These are phyloP conservation scores for Melieria picta DNA, from an alignment of 2,888 invertebrate species.

Conservation along the genomic window DNA sequence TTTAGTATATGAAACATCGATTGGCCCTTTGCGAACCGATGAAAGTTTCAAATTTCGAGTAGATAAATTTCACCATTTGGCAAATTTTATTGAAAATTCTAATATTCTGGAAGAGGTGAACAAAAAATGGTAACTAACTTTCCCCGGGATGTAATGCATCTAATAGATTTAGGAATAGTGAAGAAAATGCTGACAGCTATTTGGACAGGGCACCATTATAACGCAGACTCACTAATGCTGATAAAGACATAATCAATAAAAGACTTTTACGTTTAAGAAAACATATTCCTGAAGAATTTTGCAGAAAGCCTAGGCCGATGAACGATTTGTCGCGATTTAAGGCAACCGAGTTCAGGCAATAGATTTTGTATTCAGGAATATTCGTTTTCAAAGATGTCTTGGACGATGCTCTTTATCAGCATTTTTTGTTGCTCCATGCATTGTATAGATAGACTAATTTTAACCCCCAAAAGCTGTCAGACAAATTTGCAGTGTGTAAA, in stretches of 20 bases:
- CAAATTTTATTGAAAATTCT: neutral
- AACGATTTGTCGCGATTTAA: slow-evolving; percentile 23
- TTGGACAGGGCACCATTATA: neutral
- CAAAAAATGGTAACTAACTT: slow-evolving; percentile 4
- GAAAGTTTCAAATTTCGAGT: neutral
- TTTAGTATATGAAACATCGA: neutral
- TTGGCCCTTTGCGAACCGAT: neutral
- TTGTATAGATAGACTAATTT: slow-evolving; percentile 5
- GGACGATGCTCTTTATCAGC: slow-evolving; percentile 23
- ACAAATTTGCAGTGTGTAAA: slow-evolving; percentile 11
- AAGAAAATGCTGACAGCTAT: slow-evolving; percentile 10
- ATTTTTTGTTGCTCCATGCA: slow-evolving; percentile 19
- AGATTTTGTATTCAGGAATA: slow-evolving; percentile 16
- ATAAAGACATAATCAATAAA: too few relatives aligned
- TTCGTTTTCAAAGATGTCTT: slow-evolving; percentile 14
- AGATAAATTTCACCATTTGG: neutral
- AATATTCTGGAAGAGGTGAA: neutral
- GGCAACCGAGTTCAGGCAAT: slow-evolving; percentile 19
- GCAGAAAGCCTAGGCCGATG: slow-evolving; percentile 13
- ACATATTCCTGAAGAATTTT: slow-evolving; percentile 23
- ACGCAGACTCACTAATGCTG: too few relatives aligned
- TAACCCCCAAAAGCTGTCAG: slow-evolving; percentile 15
- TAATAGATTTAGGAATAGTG: neutral
- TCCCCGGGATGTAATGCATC: neutral
- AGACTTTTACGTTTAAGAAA: neutral